Base-by-base conservation (phyloP, 2,888 invertebrate genomes). In the Odontocerum albicorne region DNA sequence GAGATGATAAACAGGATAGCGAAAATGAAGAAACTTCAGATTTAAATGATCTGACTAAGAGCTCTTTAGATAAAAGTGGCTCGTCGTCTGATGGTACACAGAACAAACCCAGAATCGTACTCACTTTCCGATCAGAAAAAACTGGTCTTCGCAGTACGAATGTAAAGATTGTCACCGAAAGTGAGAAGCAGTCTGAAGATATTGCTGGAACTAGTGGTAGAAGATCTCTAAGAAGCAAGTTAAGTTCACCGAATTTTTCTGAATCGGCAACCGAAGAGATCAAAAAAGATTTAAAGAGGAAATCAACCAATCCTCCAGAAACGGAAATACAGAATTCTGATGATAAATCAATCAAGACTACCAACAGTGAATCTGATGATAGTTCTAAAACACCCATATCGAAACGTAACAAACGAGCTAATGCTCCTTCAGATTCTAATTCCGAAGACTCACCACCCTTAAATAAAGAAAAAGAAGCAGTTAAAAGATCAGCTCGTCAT, bases 401-500 rank as follows among this genome's bases (percentile, higher is more conserved):
- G 2, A 31, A 51, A 15, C 39, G 43, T 8, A 54, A 36, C 17
- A 42, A 40, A 39, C 27, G 54, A 15, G 52, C 36, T 20, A 35
- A 32, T 6, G 44, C 31, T 7, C 15, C 53, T 3, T 51, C 55
- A 1, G 60, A 60, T 47, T 60, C 60, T 1, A 58, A 60, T 50
- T 57, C 57, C n/a, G 60, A 60, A 69, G 70, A 54, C 66, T 70
- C 53, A 66, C 68, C 4, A 62, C 63, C 20, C 65, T 66, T 56
- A 67, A 68, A 50, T 53, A 64, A 40, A 67, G 55, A 58, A 16
- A 45, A 40, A 31, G 40, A 73, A 17, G 71, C 77, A 8, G 72
- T 81, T 1, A 88, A 87, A 67, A 76, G 87, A 15, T 83, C 84
- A 1, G 81, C 84, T 0, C 77, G 85, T 46, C 76, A 85, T 31